Conservation (phyloP, 2,797 vertebrate genomes). For the Coreius guichenoti region DNA sequence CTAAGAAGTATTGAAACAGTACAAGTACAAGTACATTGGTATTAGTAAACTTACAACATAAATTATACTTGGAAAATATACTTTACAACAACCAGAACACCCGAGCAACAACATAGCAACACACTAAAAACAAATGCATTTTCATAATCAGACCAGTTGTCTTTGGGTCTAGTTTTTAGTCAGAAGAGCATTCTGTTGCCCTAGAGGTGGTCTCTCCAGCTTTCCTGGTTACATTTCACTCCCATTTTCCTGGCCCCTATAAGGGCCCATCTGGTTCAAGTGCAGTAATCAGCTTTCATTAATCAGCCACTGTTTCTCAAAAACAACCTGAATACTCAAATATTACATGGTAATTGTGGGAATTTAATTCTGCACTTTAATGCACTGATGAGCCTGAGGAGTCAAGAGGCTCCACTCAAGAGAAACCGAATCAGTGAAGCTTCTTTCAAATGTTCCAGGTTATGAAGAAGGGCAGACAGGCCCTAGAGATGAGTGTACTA, state of each 20-base stretch:
- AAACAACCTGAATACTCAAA: conserved; percentile 17
- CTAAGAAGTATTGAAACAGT: not conserved
- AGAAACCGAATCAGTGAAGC: conserved; percentile 25
- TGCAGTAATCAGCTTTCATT: conserved; percentile 17
- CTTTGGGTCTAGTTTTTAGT: not conserved
- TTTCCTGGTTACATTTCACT: not conserved
- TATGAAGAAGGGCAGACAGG: conserved; percentile 14
- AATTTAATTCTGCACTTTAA: conserved; percentile 33
- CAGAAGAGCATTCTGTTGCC: not conserved
- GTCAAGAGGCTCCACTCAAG: conserved; percentile 21
- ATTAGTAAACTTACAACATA: not conserved
- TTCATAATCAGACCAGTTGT: not conserved
- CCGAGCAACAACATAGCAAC: not conserved
- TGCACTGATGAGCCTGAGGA: conserved; percentile 30
- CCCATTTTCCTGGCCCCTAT: not conserved
- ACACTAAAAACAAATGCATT: not conserved
- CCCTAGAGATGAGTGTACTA: conserved; percentile 27
- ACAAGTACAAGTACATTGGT: not conserved
- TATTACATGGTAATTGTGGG: conserved; percentile 28
- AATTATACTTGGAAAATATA: not conserved
- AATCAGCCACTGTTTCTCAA: conserved; percentile 7
- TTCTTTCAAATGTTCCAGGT: conserved; percentile 20
- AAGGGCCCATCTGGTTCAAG: conserved; percentile 11
- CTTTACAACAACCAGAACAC: not conserved
- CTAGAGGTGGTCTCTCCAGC: not conserved